Evolutionary conservation across 2,113 vertebrate species (phyloP), one percentile per base, ranked within the genome.

Genomic region (Solenodon paradoxus): DNA sequence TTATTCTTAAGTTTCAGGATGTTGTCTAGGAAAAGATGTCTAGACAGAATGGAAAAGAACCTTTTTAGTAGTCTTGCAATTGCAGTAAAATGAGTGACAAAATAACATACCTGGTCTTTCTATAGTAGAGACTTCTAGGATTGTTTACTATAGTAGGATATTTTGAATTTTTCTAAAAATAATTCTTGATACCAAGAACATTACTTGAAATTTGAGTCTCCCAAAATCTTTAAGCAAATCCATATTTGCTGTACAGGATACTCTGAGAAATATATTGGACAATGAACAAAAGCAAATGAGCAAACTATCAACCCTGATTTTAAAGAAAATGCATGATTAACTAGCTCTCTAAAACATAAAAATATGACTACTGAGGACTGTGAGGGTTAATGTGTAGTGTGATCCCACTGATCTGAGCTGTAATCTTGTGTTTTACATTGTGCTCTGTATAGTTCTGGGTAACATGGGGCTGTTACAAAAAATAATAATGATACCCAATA

Each of bases 1-100:
- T 92, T 83, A 74, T 90, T 93, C 96, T 95, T 89, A 85, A 64
- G 64, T 82, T 79, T 92, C 96, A 93, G 97, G 95, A 96, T 96
- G 90, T 95, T 95, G 96, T 96, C 86, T 96, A 96, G 93, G 94
- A 96, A 96, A 96, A 96, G 75, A 80, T 95, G 97, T 97, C 96
- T 96, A 97, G 97, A 96, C 97, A 97, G 97, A 96, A 88, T 95
- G 96, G 95, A 97, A 97, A 97, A 81, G 80, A 81, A 42, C 63
- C 95, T 87, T 90, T 94, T 92, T 61, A 77, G 91, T 71, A 19
- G 2, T 35, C 59, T 88, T 90, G 59, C 90, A 93, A 63, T 94
- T 90, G 40, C 78, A 94, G 71, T 93, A 71, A 96, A 86, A 47
- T 94, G 80, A 63, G 59, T 12, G 55, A 96, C 68, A 92, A 63